phyloP scores from a whole-genome alignment of 2,888 invertebrate genomes.

The Zygothrica quintamaculata region DNA sequence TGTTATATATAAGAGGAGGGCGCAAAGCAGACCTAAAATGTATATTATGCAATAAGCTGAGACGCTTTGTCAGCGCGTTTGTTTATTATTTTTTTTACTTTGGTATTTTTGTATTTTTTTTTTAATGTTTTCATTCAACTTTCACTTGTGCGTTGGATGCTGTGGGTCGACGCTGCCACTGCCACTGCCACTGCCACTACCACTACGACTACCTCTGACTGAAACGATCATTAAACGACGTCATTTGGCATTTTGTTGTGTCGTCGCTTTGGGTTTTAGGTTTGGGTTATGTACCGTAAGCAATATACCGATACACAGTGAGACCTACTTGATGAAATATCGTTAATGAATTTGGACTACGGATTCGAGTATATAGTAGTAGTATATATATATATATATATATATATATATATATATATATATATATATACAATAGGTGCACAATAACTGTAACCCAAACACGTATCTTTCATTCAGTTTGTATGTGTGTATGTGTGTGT shows the following conservation, averaged over 20 bases:
- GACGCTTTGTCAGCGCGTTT: conserved; percentile 56
- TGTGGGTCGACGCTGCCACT: conserved; percentile 42
- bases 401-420: too few relatives aligned
- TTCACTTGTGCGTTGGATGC: conserved; percentile 73
- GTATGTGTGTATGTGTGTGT: background rate
- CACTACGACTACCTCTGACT: conserved; percentile 3
- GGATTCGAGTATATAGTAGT: conserved; percentile 16
- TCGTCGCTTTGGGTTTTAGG: conserved; percentile 17
- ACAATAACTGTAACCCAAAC: too few relatives aligned
- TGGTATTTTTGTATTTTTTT: conserved; percentile 28
- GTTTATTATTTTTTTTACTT: conserved; percentile 52
- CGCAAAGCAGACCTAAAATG: conserved; percentile 24
- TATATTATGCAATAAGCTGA: conserved; percentile 57
- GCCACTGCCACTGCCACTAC: conserved; percentile 11
- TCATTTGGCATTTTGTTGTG: conserved; percentile 57
- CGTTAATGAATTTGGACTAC: conserved; percentile 79
- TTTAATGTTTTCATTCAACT: conserved; percentile 57
- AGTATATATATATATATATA: background rate
- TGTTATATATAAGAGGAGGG: conserved; percentile 12
- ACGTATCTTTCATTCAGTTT: background rate
- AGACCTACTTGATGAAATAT: conserved; percentile 74
- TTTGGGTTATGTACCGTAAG: conserved; percentile 40
- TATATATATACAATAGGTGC: too few relatives aligned
- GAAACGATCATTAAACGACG: conserved; percentile 71
- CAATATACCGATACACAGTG: conserved; percentile 1